phyloP scores from a whole-genome alignment of 1,140 invertebrate genomes.

The Drosophila nasuta region DNA sequence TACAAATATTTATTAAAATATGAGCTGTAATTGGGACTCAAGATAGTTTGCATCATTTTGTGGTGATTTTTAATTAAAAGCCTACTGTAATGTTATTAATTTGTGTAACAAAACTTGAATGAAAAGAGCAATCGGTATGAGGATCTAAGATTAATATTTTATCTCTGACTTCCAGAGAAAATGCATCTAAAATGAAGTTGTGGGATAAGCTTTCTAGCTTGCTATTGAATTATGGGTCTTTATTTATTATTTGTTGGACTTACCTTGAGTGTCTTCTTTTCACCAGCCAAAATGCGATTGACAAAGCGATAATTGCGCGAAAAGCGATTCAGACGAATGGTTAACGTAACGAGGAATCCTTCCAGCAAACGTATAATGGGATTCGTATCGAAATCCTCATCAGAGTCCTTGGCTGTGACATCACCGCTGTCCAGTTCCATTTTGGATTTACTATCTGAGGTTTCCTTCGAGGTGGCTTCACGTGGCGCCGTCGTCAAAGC shows the following conservation, averaged over 20 bases:
- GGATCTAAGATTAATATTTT: too few relatives aligned
- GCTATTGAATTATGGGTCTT: too few relatives aligned
- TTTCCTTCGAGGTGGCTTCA: slow-evolving; percentile 66
- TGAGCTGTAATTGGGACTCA: not conserved
- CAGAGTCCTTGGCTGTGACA: slow-evolving; percentile 76
- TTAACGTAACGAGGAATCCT: slow-evolving; percentile 95
- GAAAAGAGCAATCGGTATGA: too few relatives aligned
- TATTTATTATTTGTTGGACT: not conserved
- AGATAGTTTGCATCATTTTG: too few relatives aligned
- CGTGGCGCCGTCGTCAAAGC: slow-evolving; percentile 30
- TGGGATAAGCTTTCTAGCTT: too few relatives aligned
- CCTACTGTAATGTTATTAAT: too few relatives aligned
- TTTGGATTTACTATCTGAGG: slow-evolving; percentile 75
- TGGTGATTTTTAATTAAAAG: too few relatives aligned
- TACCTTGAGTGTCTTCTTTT: slow-evolving; percentile 95
- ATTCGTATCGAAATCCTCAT: slow-evolving; percentile 79
- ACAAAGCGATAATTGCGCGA: slow-evolving; percentile 97
- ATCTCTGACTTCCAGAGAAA: too few relatives aligned
- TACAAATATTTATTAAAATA: not conserved
- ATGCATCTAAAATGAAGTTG: too few relatives aligned
- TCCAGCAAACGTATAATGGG: slow-evolving; percentile 84
- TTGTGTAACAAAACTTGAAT: too few relatives aligned
- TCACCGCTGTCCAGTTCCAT: slow-evolving; percentile 75
- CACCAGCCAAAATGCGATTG: slow-evolving; percentile 90
- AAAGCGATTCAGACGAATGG: slow-evolving; percentile 93